Base-by-base conservation (phyloP, 2,888 invertebrate species). In the Chaetogeoica ovagalla region DNA sequence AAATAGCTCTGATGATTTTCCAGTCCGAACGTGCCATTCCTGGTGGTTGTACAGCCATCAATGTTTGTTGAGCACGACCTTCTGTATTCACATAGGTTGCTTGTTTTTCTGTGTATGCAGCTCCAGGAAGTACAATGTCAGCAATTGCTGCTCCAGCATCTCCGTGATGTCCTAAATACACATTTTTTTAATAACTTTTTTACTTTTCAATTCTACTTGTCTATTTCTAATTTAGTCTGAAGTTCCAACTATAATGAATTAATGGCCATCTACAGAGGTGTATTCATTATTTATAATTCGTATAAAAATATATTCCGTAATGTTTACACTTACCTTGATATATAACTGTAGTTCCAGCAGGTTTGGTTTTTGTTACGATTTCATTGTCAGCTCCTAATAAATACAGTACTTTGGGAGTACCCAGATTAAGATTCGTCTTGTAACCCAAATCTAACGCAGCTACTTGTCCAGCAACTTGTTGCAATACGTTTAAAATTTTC, bases 21-120 rank as follows among this genome's bases (percentile, higher is more conserved):
- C 99, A 99, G 88, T 98, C 98, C 3, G 79, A 79, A 73, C 98
- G 90, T 0, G 97, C 98, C 87, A 92, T 88, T 62, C 97, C 97
- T 0, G 98, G 98, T 81, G 97, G 94, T 21, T 94, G 90, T 63
- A 97, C 93, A 30, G 97, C 97, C 6, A 90, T 89, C 55, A 93
- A 88, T 0, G 97, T 95, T 88, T 95, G 93, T 87, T 98, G 98
- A 57, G 97, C 91, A 83, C 98, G 90, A 1, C 99, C 99, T 89
- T 99, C 99, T 0, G 96, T 98, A 88, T 99, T 99, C 0, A 97
- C 97, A 87, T 94, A 99, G 0, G 95, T 97, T n/a, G 91, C 97
- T 86, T 94, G 93, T 88, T 99, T 99, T 89, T 99, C 99, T 0
- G 99, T 99, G 87, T 98, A 99, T 0, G 99, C 98, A 9, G 97